These are phyloP conservation scores for Addax nasomaculatus DNA, from an alignment of 2,113 vertebrate species.

Conservation along the genomic window DNA sequence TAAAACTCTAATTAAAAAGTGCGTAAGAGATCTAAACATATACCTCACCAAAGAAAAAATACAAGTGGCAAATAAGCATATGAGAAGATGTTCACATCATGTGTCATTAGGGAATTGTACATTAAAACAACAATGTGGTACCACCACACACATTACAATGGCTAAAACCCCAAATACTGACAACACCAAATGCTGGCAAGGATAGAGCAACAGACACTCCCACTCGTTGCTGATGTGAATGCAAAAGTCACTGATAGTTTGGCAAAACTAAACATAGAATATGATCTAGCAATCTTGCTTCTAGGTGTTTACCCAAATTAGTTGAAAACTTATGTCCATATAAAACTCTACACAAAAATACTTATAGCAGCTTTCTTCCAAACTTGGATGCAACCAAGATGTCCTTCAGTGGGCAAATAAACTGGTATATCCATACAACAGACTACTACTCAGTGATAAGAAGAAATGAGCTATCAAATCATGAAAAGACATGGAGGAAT, in stretches of 20 bases:
- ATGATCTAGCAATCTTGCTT: neutral
- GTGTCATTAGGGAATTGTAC: neutral
- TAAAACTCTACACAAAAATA: neutral
- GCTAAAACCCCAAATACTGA: neutral
- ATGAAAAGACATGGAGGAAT: neutral
- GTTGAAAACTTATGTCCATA: neutral
- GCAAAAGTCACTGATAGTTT: neutral
- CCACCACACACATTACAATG: neutral
- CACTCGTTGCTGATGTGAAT: neutral
- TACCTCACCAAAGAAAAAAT: neutral
- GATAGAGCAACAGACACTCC: neutral
- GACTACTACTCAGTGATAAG: neutral
- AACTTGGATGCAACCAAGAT: neutral
- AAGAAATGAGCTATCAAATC: neutral
- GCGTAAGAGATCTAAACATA: neutral
- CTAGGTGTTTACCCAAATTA: neutral
- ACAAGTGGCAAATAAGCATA: neutral
- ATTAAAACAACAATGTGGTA: neutral
- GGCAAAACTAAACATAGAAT: neutral
- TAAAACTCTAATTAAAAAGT: neutral
- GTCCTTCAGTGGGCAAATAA: neutral
- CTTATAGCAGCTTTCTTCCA: neutral
- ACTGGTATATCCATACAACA: no score
- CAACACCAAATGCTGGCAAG: neutral
- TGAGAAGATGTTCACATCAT: neutral